Base-by-base conservation (phyloP, 2,888 invertebrate species). In the Sericinus montela region DNA sequence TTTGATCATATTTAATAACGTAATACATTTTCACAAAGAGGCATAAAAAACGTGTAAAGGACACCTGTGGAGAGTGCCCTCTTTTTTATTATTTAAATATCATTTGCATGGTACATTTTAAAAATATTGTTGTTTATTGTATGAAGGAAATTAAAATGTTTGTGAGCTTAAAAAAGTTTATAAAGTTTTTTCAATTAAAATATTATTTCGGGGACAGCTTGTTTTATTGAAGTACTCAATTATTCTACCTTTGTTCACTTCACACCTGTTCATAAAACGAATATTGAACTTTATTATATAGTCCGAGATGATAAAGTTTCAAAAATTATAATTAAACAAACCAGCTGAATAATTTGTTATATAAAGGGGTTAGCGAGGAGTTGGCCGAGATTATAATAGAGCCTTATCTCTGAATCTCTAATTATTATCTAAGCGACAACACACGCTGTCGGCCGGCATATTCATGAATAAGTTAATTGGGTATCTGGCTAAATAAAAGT, bases 381-480 rank as follows among this genome's bases (percentile, higher is more conserved):
- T 48, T 48, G 28, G 28, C 37, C 39, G 43, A 43, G 25, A 59
- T 62, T 59, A 62, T 58, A 59, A 59, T 52, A 41, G 52, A 48
- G 58, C 61, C 59, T 65, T 62, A 62, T 58, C 58, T 37, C 47
- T 46, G 56, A 60, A 65, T 65, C 65, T 63, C 57, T 62, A 63
- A 65, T 65, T 63, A 65, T 63, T 58, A 63, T 63, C 65, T 63
- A 63, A 62, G 62, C 58, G 62, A 60, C 65, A 61, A 60, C 59
- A 61, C 57, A 57, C 60, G 58, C 55, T 65, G 65, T 54, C 63
- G 66, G 63, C 63, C 63, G 58, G 44, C 53, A 54, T 65, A 59
- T 69, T 80, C 81, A 81, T 81, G 79, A 81, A 82, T 83, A 83
- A 80, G 65, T 77, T 80, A 81, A 81, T 78, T 77, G 74, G 68